Base-by-base conservation (phyloP, 1,140 invertebrate species). In the Archivesica marissinica region DNA sequence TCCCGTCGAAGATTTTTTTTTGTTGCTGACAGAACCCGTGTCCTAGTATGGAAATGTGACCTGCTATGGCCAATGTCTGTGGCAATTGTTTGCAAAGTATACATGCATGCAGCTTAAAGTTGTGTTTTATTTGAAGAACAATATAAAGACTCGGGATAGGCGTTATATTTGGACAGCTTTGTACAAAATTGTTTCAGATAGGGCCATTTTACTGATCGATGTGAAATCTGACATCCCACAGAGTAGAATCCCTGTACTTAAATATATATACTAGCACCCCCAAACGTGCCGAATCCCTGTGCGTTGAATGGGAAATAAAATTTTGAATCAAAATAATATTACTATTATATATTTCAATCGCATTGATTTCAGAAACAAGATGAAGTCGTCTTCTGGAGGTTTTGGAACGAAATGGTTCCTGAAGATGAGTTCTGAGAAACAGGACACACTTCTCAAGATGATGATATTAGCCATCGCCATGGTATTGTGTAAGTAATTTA, bases 391-490 rank as follows among this genome's bases (percentile, higher is more conserved):
- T 56, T 54, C 85, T 13, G 50, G 72, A 47, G 85, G 78, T 35
- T 89, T 86, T 85, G 90, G 90, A 52, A 39, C 86, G 4, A 85
- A 87, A 28, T 93, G 92, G 91, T 83, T 94, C 39, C 76, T 93
- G 66, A 90, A 89, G 47, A 92, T 96, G 95, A 96, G 96, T n/a
- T 94, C 96, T 28, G 97, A 99, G 89, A 99, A 99, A 94, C 98
- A 99, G 93, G 98, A 99, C 94, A 99, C 98, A 50, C 95, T 99
- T 88, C 95, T 99, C 82, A 99, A 99, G 93, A 95, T 99, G 92
- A 96, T 97, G 79, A 97, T 99, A 93, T 95, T 99, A 66, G 97
- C 98, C 54, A 95, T 98, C 92, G 98, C 98, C 89, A 97, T 97
- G 79, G 96, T 99, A 92, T 95, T 99, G 88, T 99, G 98, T 99